Percentiles rank a stretch among this genome's conserved stretches.
These are phyloP conservation scores for Harpagoxenus sublaevis DNA, from an alignment of 2,888 invertebrate species.

Conservation along the genomic window DNA sequence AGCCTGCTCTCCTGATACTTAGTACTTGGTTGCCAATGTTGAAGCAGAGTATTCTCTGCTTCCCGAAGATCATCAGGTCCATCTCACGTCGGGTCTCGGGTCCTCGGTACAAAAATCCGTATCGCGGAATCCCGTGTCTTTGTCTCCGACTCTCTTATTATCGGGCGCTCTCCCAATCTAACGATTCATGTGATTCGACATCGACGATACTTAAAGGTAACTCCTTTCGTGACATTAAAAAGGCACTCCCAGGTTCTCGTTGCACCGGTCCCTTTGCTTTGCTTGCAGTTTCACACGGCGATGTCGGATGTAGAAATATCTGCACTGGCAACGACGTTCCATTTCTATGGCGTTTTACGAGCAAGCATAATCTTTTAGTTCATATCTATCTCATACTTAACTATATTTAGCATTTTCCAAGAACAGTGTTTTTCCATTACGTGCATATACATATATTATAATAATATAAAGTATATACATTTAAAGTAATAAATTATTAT, in stretches of 20 bases:
- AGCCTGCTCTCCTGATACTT: background rate
- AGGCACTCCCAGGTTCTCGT: slow-evolving; percentile 78
- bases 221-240: slow-evolving; percentile 81
- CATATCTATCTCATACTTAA: background rate
- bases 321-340: slow-evolving; percentile 55
- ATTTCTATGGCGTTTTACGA: slow-evolving; percentile 49
- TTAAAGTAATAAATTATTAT: background rate
- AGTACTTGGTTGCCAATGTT: background rate
- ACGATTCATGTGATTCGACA: slow-evolving; percentile 73
- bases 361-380: background rate
- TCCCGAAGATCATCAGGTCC: slow-evolving; percentile 4
- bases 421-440: background rate
- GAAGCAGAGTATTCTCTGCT: background rate
- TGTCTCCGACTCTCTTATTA: slow-evolving; percentile 62
- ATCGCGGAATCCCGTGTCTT: slow-evolving; percentile 30
- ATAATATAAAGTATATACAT: background rate
- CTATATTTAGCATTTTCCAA: background rate
- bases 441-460: no score
- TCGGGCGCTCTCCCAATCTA: slow-evolving; percentile 70
- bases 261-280: slow-evolving; percentile 73
- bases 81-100: slow-evolving; percentile 16
- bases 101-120: slow-evolving; percentile 14
- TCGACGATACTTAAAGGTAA: slow-evolving; percentile 74
- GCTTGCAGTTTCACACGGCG: slow-evolving; percentile 70
- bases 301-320: slow-evolving; percentile 72